Evolutionary conservation across 1,140 invertebrate genomes (phyloP).

Genomic region (Drosophila virilis): DNA sequence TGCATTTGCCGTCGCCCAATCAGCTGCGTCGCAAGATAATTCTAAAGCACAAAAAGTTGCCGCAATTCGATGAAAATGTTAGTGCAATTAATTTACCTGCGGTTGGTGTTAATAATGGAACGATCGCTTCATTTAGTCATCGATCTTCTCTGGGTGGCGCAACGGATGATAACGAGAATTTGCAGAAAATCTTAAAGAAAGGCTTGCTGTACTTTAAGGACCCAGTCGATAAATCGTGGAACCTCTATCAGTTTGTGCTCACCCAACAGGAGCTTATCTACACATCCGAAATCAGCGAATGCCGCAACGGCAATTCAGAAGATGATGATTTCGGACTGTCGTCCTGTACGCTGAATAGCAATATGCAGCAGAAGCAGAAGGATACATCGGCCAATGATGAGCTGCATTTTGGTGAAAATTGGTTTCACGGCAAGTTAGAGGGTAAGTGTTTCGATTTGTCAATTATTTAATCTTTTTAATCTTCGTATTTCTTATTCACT

Average conservation of each 20-base stretch:
- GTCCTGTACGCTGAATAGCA: slow-evolving; percentile 50
- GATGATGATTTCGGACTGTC: slow-evolving; percentile 85
- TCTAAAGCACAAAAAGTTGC: slow-evolving; percentile 97
- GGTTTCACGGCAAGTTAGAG: slow-evolving; percentile 96
- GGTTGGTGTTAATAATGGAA: slow-evolving; percentile 43
- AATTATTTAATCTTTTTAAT: too few species aligned
- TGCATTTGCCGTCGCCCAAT: slow-evolving; percentile 93
- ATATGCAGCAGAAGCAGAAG: slow-evolving; percentile 77
- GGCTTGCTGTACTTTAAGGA: slow-evolving; percentile 96
- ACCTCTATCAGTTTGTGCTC: slow-evolving; percentile 97
- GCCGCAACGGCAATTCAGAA: slow-evolving; percentile 86
- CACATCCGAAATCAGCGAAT: slow-evolving; percentile 85
- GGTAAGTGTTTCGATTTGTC: slow-evolving; percentile 67
- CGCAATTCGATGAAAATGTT: slow-evolving; percentile 89
- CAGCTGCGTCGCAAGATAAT: slow-evolving; percentile 91
- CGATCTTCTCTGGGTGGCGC: slow-evolving; percentile 61
- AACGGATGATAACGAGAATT: slow-evolving; percentile 88
- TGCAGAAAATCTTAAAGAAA: slow-evolving; percentile 95
- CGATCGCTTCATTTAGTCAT: slow-evolving; percentile 47
- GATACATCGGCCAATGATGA: slow-evolving; percentile 88
- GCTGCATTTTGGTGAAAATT: slow-evolving; percentile 96
- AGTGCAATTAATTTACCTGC: slow-evolving; percentile 26
- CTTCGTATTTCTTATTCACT: too few species aligned
- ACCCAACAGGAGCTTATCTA: slow-evolving; percentile 95
- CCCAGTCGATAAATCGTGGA: slow-evolving; percentile 94